Evolutionary conservation across 1,140 invertebrate species (phyloP).

Genomic region (Homarus americanus): DNA sequence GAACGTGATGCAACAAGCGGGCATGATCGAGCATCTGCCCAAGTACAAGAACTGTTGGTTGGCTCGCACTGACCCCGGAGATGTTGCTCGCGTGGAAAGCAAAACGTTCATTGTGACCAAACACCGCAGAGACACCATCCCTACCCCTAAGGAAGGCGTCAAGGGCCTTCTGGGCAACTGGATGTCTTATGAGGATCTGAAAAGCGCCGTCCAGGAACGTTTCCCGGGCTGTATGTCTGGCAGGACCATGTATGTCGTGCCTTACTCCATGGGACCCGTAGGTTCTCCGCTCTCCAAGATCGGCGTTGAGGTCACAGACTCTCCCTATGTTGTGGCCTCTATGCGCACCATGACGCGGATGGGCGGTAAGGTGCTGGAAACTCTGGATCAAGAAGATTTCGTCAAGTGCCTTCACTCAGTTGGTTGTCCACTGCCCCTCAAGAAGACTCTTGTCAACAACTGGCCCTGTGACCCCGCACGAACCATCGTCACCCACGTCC

Average conservation of each 20-base stretch:
- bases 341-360: conserved; percentile 99
- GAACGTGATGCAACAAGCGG: conserved; percentile 84
- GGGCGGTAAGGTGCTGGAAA: conserved; percentile 86
- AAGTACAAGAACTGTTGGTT: conserved; percentile 98
- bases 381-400: conserved; percentile 83
- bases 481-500: conserved; percentile 91
- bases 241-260: conserved; percentile 99
- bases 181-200: conserved; percentile 92
- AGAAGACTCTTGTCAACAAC: conserved; percentile 80
- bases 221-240: conserved; percentile 97
- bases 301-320: conserved; percentile 98
- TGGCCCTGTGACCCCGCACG: conserved; percentile 99
- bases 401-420: conserved; percentile 94
- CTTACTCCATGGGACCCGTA: conserved; percentile 99
- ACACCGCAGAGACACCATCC: conserved; percentile 89
- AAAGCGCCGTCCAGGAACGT: conserved; percentile 88
- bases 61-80: conserved; percentile 95
- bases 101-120: conserved; percentile 96
- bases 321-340: conserved; percentile 97
- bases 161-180: conserved; percentile 94
- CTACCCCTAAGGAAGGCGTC: conserved; percentile 85
- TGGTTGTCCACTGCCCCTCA: conserved; percentile 84
- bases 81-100: conserved; percentile 98
- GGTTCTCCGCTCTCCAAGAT: conserved; percentile 97
- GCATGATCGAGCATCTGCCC: conserved; percentile 87